These are phyloP conservation scores for Cichlasoma orientale DNA, from an alignment of 2,797 vertebrate species.

Conservation along the genomic window DNA sequence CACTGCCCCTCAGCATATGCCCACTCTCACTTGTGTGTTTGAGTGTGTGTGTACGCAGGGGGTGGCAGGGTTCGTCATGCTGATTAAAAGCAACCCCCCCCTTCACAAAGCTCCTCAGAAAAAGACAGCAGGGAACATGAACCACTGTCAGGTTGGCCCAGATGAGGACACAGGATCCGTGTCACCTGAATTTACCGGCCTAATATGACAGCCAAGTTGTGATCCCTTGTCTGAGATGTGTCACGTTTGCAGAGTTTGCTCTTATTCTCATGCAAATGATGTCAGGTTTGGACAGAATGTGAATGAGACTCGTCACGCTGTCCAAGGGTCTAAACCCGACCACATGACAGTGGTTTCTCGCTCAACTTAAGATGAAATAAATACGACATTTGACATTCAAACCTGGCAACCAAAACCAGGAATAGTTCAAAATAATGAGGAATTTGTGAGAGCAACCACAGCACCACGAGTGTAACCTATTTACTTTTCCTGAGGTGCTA, in stretches of 20 bases:
- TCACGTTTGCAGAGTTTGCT: conserved; percentile 79
- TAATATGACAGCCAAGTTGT: conserved; percentile 84
- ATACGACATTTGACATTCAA: conserved; percentile 81
- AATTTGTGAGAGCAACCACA: conserved; percentile 69
- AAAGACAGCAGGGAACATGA: conserved; percentile 83
- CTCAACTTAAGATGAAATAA: conserved; percentile 71
- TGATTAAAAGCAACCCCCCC: conserved; percentile 82
- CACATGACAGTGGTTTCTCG: conserved; percentile 66
- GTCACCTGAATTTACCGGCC: conserved; percentile 84
- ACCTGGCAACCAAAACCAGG: conserved; percentile 74
- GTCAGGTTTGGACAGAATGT: conserved; percentile 81
- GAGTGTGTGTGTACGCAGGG: conserved; percentile 26
- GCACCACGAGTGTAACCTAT: conserved; percentile 70
- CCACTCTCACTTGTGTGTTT: conserved; percentile 65
- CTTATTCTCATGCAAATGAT: conserved; percentile 84
- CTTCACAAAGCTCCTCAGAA: conserved; percentile 79
- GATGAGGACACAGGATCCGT: conserved; percentile 83
- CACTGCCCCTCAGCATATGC: conserved; percentile 83
- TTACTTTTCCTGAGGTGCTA: conserved; percentile 73
- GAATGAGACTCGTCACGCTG: conserved; percentile 83
- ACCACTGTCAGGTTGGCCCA: conserved; percentile 84
- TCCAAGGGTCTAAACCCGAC: conserved; percentile 70
- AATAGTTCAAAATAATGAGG: conserved; percentile 83
- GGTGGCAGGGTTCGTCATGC: conserved; percentile 80
- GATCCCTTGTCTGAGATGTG: conserved; percentile 81